Percentiles rank a stretch among this genome's conserved stretches.
Conservation (phyloP, 2,888 invertebrate species). For the Xestia xanthographa region DNA sequence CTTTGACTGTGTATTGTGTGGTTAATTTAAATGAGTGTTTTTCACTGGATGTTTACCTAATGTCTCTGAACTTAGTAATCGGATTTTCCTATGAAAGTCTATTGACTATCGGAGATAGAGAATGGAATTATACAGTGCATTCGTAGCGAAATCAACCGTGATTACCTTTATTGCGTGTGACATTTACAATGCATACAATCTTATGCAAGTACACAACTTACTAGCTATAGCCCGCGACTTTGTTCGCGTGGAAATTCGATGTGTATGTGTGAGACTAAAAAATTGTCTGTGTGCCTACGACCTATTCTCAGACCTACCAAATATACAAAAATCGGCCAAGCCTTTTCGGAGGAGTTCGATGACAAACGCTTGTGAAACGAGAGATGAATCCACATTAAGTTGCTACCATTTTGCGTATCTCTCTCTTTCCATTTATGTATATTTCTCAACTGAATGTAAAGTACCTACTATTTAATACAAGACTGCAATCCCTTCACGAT, state of each 20-base stretch:
- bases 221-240: no score
- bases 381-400: no score
- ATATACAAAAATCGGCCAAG: no score
- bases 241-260: no score
- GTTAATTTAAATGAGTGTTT: not conserved
- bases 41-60: not conserved
- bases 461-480: not conserved
- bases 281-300: no score
- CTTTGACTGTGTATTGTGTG: not conserved
- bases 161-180: not conserved
- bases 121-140: conserved; percentile 10
- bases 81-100: conserved; percentile 14
- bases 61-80: conserved; percentile 1
- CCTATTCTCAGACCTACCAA: no score
- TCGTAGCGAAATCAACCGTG: conserved; percentile 40
- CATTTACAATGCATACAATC: conserved; percentile 30
- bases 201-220: not conserved
- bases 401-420: no score
- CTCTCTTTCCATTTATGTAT: not conserved
- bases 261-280: no score
- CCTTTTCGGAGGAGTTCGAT: no score
- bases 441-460: not conserved
- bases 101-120: conserved; percentile 11
- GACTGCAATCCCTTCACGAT: no score
- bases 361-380: no score